Conservation (phyloP, 2,888 invertebrate species). For the Caenorhabditis plicata region DNA sequence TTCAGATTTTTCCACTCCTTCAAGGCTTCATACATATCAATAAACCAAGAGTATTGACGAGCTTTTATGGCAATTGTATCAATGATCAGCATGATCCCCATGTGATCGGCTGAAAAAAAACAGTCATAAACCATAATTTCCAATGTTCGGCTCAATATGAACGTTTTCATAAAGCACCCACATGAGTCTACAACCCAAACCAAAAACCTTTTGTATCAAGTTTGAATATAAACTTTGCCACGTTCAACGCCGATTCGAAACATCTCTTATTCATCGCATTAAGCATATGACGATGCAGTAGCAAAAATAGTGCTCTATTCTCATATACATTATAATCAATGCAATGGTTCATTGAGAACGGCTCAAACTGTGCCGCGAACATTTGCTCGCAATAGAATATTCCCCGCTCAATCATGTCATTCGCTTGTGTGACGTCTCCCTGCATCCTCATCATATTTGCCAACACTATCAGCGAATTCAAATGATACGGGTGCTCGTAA, state of each 20-base stretch:
- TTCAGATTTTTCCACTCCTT: conserved; percentile 74
- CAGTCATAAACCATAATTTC: background rate
- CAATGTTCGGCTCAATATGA: background rate
- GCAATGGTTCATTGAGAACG: conserved; percentile 70
- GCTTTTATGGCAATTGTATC: conserved; percentile 81
- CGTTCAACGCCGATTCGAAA: conserved; percentile 77
- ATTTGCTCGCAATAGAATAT: conserved; percentile 12
- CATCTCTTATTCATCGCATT: conserved; percentile 73
- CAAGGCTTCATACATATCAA: conserved; percentile 68
- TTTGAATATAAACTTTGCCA: conserved; percentile 80
- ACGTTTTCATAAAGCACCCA: background rate
- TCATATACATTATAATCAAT: conserved; percentile 80
- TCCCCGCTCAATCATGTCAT: conserved; percentile 45
- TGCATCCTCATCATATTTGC: conserved; percentile 47
- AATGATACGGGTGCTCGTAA: conserved; percentile 39
- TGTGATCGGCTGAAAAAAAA: conserved; percentile 71
- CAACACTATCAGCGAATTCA: conserved; percentile 52
- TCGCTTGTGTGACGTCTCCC: conserved; percentile 48
- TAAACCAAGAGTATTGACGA: conserved; percentile 77
- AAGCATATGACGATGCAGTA: conserved; percentile 79
- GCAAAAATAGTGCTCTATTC: conserved; percentile 80
- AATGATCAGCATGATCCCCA: conserved; percentile 77
- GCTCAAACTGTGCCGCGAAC: conserved; percentile 67
- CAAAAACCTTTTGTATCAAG: conserved; percentile 73
- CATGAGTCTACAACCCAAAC: too few species aligned